Conservation (phyloP, 2,113 vertebrate genomes). For the Scytalopus superciliaris region DNA sequence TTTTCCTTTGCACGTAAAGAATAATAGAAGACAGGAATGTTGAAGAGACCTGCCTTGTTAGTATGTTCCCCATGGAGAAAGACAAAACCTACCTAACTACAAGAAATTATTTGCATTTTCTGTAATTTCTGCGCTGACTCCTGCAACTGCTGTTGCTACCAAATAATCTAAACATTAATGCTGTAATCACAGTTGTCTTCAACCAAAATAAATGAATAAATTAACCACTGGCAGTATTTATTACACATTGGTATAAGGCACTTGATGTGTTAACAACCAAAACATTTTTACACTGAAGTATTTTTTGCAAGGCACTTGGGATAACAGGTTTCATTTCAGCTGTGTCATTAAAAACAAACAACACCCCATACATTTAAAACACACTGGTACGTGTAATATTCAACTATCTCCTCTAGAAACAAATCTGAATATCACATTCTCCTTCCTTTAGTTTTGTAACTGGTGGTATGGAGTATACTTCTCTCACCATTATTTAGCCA, state of each 20-base stretch:
- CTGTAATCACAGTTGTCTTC: not conserved
- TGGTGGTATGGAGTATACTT: not conserved
- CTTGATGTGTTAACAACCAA: not conserved
- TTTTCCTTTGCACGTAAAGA: not conserved
- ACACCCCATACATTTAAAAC: not conserved
- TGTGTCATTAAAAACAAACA: not conserved
- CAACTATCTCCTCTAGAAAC: not conserved
- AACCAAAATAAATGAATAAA: not conserved
- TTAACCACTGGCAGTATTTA: not conserved
- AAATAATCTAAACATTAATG: not conserved
- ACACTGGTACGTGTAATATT: accelerated
- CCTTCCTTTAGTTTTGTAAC: not conserved
- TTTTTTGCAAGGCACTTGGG: not conserved
- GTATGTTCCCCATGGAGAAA: not conserved
- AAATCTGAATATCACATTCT: not conserved
- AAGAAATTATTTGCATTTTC: not conserved
- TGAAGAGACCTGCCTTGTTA: not conserved
- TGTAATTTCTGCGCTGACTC: not conserved
- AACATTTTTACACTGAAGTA: not conserved
- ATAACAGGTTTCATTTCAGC: not conserved
- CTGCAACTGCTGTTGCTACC: not conserved
- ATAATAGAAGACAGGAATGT: not conserved
- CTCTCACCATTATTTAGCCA: not conserved
- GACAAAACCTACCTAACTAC: not conserved
- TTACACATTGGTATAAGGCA: not conserved